Base-by-base conservation (phyloP, 2,888 invertebrate genomes). In the Sussaba pulchella region DNA sequence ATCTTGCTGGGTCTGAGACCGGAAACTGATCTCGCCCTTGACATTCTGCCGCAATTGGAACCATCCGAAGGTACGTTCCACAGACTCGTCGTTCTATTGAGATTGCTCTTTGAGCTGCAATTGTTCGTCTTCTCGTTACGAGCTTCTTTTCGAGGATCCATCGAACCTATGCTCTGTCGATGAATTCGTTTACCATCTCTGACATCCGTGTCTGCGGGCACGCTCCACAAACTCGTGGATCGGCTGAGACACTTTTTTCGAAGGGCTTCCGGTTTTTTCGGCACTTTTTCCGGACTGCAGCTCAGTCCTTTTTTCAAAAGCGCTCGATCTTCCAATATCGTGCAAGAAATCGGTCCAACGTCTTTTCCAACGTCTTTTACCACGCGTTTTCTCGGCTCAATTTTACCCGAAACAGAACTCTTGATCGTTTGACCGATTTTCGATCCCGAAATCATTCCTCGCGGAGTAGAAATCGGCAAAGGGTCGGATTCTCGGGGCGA, bases 311-410 rank as follows among this genome's bases (percentile, higher is more conserved):
- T 92, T 75, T 92, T 92, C 71, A 92, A 64, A 47, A 92, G 76
- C 0, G 89, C 88, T 64, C 91, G 82, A 74, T 92, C 92, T 72
- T 92, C 92, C 12, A 92, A 85, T 45, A 92, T 91, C 63, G 91
- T 89, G 82, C 91, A 92, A 0, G 92, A 91, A 1, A 83, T 72
- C 24, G 41, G 19, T 0, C 26, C 63, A 19, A 2, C 43, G 36
- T 84, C 72, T 21, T 80, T 70, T 0, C 26, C 63, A 19, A 2
- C 43, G 36, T 84, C 72, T 21, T 80, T 70, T 5, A 72, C 70
- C 1, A 8, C 8, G 14, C 82, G 80, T 31, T 81, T 81, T 72
- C 83, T 87, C 8, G 69, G n/a, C 8, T 81, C 81, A n/a, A 81
- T 87, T 17, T 84, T 88, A 52, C 24, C 14, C 6, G 52, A 12